A percentile compares a stretch with the other conserved stretches of the same genome.
Evolutionary conservation across 2,797 vertebrate genomes (phyloP).

Genomic region (Uromys caudimaculatus): DNA sequence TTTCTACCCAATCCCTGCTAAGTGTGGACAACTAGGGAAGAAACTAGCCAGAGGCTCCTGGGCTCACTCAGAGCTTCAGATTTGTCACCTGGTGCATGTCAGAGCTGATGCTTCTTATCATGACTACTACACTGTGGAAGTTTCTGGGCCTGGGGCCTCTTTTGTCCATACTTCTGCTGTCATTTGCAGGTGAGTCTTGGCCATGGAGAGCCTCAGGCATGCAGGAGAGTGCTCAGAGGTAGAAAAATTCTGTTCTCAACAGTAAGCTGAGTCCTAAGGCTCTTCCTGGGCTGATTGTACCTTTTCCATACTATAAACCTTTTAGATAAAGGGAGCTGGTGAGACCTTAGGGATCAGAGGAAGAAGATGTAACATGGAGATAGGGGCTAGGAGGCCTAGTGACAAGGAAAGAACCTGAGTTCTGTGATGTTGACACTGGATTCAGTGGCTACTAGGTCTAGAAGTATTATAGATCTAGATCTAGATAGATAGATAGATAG

Average conservation of each 20-base stretch:
- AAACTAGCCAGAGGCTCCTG: not conserved
- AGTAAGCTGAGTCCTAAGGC: not conserved
- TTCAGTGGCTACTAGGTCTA: not conserved
- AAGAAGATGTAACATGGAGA: not conserved
- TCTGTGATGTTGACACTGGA: not conserved
- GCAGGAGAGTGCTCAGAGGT: not conserved
- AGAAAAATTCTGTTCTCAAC: too few species aligned
- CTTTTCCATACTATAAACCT: not conserved
- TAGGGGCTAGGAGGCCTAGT: not conserved
- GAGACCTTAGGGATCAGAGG: not conserved
- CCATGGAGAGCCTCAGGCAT: not conserved
- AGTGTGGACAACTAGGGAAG: not conserved
- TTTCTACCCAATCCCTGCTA: not conserved
- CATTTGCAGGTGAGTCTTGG: slow-evolving; percentile 45
- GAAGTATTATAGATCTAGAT: not conserved
- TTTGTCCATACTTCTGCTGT: slow-evolving; percentile 43
- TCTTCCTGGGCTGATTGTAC: accelerated
- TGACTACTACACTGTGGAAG: not conserved
- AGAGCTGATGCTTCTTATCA: not conserved
- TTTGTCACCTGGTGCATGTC: accelerated
- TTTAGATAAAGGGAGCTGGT: not conserved
- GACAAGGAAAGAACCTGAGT: not conserved
- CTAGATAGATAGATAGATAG: not conserved
- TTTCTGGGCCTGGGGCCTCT: not conserved
- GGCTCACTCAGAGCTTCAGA: not conserved